phyloP scores from a whole-genome alignment of 2,888 invertebrate genomes.

The Polymixis flavicincta region DNA sequence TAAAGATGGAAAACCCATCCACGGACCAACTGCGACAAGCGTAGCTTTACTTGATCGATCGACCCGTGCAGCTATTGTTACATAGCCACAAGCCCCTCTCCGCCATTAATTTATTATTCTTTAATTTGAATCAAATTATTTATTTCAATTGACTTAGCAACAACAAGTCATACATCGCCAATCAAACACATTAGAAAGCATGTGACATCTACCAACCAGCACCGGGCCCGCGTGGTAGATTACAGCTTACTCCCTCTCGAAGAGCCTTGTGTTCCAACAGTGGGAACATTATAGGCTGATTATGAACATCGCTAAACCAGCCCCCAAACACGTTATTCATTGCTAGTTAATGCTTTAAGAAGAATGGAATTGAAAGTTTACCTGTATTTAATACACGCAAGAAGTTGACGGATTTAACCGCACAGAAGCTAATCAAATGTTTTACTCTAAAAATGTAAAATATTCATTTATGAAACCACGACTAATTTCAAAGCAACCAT shows the following conservation, averaged over 20 bases:
- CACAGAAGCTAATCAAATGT: not conserved
- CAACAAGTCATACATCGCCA: not conserved
- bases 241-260: no score
- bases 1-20: no score
- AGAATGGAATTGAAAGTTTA: not conserved
- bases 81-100: no score
- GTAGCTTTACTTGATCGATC: no score
- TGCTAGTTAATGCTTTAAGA: not conserved
- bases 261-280: no score
- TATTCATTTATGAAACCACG: not conserved
- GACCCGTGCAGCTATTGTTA: no score
- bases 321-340: not conserved
- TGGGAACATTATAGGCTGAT: no score
- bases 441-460: not conserved
- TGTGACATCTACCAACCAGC: no score
- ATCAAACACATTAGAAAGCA: no score
- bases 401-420: not conserved
- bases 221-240: no score
- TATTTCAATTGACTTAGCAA: not conserved
- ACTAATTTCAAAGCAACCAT: not conserved
- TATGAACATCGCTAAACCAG: not conserved
- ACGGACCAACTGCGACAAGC: no score
- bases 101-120: not conserved
- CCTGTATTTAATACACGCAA: no score
- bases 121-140: not conserved